A percentile compares a stretch with the other conserved stretches of the same genome.
These are phyloP conservation scores for Atlantisia rogersi DNA, from an alignment of 2,113 vertebrate genomes.

Conservation along the genomic window DNA sequence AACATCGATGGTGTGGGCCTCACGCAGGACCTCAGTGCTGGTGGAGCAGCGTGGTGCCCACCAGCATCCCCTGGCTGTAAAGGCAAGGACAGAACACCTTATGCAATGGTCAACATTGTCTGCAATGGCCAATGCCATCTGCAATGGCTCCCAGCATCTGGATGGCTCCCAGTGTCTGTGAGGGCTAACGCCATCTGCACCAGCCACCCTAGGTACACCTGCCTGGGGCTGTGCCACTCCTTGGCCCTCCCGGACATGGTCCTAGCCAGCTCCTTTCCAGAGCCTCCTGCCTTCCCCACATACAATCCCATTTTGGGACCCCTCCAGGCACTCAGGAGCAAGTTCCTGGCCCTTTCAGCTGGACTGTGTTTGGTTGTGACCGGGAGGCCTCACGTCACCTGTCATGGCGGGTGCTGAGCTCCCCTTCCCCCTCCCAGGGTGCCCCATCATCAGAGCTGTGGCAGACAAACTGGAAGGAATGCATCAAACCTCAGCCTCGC, in stretches of 20 bases:
- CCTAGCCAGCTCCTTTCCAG: background rate
- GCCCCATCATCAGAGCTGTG: rapidly evolving
- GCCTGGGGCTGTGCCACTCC: rapidly evolving
- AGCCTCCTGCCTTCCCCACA: background rate
- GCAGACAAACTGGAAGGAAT: background rate
- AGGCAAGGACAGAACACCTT: rapidly evolving
- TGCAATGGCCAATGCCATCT: rapidly evolving
- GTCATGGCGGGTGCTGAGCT: rapidly evolving
- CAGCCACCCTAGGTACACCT: rapidly evolving
- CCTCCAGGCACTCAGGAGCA: background rate
- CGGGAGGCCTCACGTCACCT: background rate
- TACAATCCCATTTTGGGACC: background rate
- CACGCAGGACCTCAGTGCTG: background rate
- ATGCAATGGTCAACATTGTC: rapidly evolving
- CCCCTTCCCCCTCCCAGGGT: background rate
- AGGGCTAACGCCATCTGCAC: background rate
- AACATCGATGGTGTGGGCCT: background rate
- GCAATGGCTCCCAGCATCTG: too few relatives aligned
- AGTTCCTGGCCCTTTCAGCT: background rate
- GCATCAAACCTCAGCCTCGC: background rate
- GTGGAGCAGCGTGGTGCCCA: background rate
- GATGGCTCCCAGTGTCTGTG: background rate
- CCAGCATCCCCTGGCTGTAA: rapidly evolving
- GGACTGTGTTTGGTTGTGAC: rapidly evolving
- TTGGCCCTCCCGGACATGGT: rapidly evolving